Base-by-base conservation (phyloP, 2,888 invertebrate species). In the Biston betularia region DNA sequence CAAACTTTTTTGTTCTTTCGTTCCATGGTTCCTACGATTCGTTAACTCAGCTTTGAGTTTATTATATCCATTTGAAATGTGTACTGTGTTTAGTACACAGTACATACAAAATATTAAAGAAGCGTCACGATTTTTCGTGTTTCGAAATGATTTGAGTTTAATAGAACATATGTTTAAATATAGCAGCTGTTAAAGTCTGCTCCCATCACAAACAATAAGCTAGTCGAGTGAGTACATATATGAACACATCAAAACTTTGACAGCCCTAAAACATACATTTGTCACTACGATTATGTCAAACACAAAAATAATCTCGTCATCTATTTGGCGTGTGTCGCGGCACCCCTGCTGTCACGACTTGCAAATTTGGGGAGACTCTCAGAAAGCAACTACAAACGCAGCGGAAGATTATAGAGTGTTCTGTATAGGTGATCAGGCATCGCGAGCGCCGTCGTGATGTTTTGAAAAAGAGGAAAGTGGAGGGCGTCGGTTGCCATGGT, bases 231-330 rank as follows among this genome's bases (percentile, higher is more conserved):
- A 76, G 79, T 77, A 84, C 79, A 84, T 84, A 81, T 85, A 81
- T 78, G 79, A 83, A 80, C 75, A 79, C 79, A 81, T 89, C 88
- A 86, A 85, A 85, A 71, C 46, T 80, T 80, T 87, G 89, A 89
- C 91, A 89, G 80, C 87, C 87, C 88, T 88, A 88, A 88, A 89
- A 81, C 76, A 90, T 85, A 88, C 89, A 92, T 93, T 93, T 93
- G 93, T 93, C 93, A 93, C 91, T 92, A 92, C 88, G 93, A 93
- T 93, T 92, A 93, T 93, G 93, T 93, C 93, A 93, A 93, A 92
- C 89, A 91, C 92, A 93, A 91, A 92, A 90, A 93, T 93, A 93
- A 93, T 93, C 93, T 92, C 89, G 90, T 92, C 93, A 92, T 93
- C 89, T 90, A 87, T 91, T 89, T 89, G 90, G 88, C 89, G 84